Evolutionary conservation across 2,113 vertebrate genomes (phyloP).

Genomic region (Carlito syrichta): DNA sequence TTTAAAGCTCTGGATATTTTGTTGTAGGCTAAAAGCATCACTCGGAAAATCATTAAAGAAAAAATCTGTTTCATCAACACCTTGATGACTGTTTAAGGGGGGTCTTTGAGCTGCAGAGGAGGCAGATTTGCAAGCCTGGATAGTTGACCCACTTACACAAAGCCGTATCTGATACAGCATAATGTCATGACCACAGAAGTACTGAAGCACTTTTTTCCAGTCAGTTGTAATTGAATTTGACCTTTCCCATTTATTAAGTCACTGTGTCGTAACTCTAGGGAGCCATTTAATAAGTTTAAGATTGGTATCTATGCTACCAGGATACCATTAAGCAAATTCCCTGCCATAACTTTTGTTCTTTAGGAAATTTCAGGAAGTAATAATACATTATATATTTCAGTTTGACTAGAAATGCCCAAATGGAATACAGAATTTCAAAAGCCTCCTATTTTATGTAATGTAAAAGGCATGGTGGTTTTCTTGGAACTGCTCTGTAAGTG

Average conservation of each 20-base stretch:
- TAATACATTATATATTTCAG: not conserved
- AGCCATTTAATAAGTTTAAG: not conserved
- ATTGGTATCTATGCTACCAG: not conserved
- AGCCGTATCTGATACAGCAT: not conserved
- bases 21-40: not conserved
- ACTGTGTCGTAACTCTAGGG: not conserved
- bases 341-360: not conserved
- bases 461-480: not conserved
- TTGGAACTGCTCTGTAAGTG: not conserved
- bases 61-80: not conserved
- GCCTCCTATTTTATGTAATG: not conserved
- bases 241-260: not conserved
- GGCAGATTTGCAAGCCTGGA: not conserved
- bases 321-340: not conserved
- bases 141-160: not conserved
- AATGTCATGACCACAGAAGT: not conserved
- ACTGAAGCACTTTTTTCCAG: not conserved
- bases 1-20: not conserved
- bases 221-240: not conserved
- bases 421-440: not conserved
- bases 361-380: not conserved
- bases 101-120: not conserved
- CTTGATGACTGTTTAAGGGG: not conserved
- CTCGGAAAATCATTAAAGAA: not conserved
- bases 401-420: not conserved